Percentiles rank a stretch among this genome's conserved stretches.
These are phyloP conservation scores for Scaptomyza pallida DNA, from an alignment of 1,140 invertebrate species.

Conservation along the genomic window DNA sequence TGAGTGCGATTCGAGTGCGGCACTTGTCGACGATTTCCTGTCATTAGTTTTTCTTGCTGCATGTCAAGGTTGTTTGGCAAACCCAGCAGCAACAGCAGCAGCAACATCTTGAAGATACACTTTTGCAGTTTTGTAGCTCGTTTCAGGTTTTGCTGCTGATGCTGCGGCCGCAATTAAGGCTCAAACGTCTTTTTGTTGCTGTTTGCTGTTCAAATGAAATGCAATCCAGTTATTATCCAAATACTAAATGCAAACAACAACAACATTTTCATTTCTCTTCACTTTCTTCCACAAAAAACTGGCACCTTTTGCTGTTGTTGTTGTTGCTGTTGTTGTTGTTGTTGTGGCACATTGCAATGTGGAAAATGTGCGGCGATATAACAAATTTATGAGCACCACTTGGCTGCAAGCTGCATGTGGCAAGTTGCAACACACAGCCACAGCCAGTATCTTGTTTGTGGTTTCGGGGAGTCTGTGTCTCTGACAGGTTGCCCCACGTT, in stretches of 20 bases:
- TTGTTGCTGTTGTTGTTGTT: slow-evolving; percentile 3
- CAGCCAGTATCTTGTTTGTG: slow-evolving; percentile 12
- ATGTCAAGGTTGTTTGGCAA: slow-evolving; percentile 79
- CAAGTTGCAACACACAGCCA: slow-evolving; percentile 61
- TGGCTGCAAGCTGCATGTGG: slow-evolving; percentile 30
- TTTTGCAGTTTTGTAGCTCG: slow-evolving; percentile 14
- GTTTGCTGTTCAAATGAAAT: slow-evolving; percentile 68
- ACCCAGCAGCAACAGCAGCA: slow-evolving; percentile 50
- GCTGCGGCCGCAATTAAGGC: slow-evolving; percentile 61
- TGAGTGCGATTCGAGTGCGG: slow-evolving; percentile 33
- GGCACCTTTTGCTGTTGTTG: slow-evolving; percentile 21
- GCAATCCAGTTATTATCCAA: slow-evolving; percentile 73
- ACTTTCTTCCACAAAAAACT: slow-evolving; percentile 74
- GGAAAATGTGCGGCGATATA: slow-evolving; percentile 70
- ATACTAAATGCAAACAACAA: slow-evolving; percentile 54
- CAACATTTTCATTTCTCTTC: slow-evolving; percentile 73
- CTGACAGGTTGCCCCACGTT: slow-evolving; percentile 63
- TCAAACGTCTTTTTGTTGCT: slow-evolving; percentile 56
- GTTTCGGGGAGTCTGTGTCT: slow-evolving; percentile 37
- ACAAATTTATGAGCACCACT: slow-evolving; percentile 78
- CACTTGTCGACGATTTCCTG: slow-evolving; percentile 78
- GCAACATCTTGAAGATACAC: slow-evolving; percentile 45
- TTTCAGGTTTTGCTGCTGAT: slow-evolving; percentile 23
- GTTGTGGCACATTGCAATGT: slow-evolving; percentile 62
- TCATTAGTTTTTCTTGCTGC: slow-evolving; percentile 65